Conservation (phyloP, 2,113 vertebrate species). For the Tautogolabrus adspersus region DNA sequence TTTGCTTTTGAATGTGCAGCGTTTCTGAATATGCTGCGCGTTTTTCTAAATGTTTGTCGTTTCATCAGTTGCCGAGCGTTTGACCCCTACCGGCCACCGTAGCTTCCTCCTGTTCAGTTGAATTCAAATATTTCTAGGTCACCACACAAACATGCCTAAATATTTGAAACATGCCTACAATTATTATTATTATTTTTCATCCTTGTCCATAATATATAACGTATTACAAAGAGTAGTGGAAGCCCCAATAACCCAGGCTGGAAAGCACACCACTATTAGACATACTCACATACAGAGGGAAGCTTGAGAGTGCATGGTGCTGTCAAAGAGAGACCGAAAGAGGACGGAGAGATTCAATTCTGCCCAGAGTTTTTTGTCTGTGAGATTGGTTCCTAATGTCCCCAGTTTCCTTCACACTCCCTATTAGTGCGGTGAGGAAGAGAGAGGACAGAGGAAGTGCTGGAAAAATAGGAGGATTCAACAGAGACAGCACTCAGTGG, state of each 20-base stretch:
- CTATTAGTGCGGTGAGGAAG: conserved; percentile 73
- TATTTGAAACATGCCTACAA: too few species aligned
- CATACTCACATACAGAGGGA: conserved; percentile 39
- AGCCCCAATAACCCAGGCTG: conserved; percentile 70
- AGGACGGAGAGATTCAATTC: conserved; percentile 85
- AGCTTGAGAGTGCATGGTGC: conserved; percentile 56
- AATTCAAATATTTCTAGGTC: too few species aligned
- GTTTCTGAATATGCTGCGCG: too few species aligned
- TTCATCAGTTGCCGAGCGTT: too few species aligned
- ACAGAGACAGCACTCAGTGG: conserved; percentile 69
- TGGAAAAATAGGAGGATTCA: conserved; percentile 49
- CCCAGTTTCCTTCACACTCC: conserved; percentile 74
- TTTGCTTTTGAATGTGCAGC: too few species aligned
- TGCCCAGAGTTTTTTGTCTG: conserved; percentile 81
- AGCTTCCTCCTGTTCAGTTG: too few species aligned
- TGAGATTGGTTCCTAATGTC: conserved; percentile 83
- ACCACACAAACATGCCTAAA: too few species aligned
- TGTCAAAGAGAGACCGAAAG: conserved; percentile 81
- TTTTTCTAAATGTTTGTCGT: too few species aligned
- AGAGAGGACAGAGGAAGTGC: conserved; percentile 50
- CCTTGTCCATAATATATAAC: conserved; percentile 76
- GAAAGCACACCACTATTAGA: conserved; percentile 37
- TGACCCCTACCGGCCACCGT: too few species aligned
- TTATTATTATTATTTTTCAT: conserved; percentile 51
- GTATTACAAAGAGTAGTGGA: conserved; percentile 83